These are phyloP conservation scores for Dasypolia templi DNA, from an alignment of 2,888 invertebrate species.

Conservation along the genomic window DNA sequence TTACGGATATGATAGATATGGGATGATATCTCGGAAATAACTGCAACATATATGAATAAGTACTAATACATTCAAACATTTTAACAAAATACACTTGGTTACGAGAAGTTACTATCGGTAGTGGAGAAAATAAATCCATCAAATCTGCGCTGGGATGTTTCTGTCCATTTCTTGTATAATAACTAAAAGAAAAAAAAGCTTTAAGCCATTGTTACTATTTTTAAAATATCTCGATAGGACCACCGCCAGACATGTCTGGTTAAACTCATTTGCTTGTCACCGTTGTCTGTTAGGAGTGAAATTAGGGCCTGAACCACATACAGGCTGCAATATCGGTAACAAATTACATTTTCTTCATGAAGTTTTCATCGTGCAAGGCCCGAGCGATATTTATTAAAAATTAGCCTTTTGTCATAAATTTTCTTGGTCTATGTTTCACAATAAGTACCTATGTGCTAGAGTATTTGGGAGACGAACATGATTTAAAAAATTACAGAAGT, in stretches of 20 bases:
- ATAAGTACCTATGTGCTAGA: not conserved
- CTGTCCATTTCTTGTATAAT: too few species aligned
- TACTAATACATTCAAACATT: too few species aligned
- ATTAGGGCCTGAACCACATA: constrained; percentile 63
- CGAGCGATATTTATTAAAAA: constrained; percentile 78
- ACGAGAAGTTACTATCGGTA: too few species aligned
- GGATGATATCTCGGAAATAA: too few species aligned
- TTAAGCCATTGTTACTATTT: not conserved
- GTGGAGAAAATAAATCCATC: too few species aligned
- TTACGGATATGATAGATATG: too few species aligned
- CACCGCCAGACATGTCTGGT: not conserved
- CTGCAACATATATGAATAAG: too few species aligned
- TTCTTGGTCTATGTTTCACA: constrained; percentile 7
- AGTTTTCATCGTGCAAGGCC: constrained; percentile 78
- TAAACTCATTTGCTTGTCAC: constrained; percentile 68
- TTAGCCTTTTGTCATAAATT: constrained; percentile 63
- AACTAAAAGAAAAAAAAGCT: not conserved
- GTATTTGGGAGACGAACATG: not conserved
- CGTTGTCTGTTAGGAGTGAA: constrained; percentile 55
- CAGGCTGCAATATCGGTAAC: constrained; percentile 78
- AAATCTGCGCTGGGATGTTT: too few species aligned
- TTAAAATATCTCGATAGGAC: not conserved
- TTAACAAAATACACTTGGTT: too few species aligned
- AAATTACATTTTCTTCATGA: constrained; percentile 84
- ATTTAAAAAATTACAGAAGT: not conserved